A percentile compares a stretch with the other conserved stretches of the same genome.
These are phyloP conservation scores for Coremacera marginata DNA, from an alignment of 2,888 invertebrate genomes.

Conservation along the genomic window DNA sequence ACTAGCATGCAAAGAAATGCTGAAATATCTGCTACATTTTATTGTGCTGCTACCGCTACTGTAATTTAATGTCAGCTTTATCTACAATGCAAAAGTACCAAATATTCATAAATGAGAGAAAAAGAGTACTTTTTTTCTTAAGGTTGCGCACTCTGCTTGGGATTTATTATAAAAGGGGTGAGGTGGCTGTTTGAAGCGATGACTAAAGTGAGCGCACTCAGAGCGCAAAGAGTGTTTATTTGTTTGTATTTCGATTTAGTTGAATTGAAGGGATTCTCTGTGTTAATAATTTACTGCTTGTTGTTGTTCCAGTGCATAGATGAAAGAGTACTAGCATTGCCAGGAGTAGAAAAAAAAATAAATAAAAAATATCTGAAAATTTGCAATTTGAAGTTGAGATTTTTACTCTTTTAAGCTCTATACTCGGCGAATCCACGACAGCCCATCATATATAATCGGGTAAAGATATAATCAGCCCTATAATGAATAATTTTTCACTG, in stretches of 20 bases:
- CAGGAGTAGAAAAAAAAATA: not conserved
- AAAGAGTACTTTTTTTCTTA: not conserved
- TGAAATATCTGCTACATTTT: no score
- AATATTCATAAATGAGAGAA: not conserved
- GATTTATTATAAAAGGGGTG: not conserved
- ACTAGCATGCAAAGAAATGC: not conserved
- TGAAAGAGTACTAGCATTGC: not conserved
- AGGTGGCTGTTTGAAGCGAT: not conserved
- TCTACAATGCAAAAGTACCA: not conserved
- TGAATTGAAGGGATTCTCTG: not conserved
- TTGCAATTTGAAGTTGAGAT: no score
- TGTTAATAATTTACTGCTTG: slow-evolving; percentile 2
- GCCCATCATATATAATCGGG: no score
- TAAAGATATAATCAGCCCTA: no score
- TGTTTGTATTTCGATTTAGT: slow-evolving; percentile 2
- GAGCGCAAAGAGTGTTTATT: not conserved
- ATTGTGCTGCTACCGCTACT: no score
- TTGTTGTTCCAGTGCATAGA: slow-evolving; percentile 5
- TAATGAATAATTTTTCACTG: no score
- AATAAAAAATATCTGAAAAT: no score
- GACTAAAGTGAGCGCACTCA: not conserved
- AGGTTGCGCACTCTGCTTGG: no score
- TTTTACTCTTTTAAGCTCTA: no score
- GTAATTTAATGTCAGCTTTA: no score
- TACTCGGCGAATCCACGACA: no score